Base-by-base conservation (phyloP, 2,797 vertebrate genomes). In the Sebastes diaconus region DNA sequence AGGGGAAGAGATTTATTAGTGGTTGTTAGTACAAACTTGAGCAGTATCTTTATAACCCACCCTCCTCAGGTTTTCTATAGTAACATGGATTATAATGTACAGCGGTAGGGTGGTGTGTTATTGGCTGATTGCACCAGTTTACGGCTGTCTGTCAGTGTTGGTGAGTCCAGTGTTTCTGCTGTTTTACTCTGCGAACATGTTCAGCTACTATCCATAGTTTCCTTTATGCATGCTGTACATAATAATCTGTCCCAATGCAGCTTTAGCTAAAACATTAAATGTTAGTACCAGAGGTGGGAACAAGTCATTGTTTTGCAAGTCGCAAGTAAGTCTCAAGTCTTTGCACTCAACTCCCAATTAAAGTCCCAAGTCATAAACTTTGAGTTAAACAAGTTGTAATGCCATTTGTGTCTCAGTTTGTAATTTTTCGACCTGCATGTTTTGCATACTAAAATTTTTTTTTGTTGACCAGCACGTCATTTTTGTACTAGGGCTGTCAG, bases 351-450 rank as follows among this genome's bases (percentile, higher is more conserved):
- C 0, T 46, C 6, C 39, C 39, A 42, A 42, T 42, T 42, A 3
- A 42, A 42, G 39, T 42, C 13, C 39, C 39, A 16, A 42, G 0
- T 42, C 39, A 42, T 42, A 42, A 42, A 42, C 39, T 46, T 46
- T 46, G 1, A 46, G 42, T 46, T 46, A 46, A 46, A 46, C 42
- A 18, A 46, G 42, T 46, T 16, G 42, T 18, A 46, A 46, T 46
- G 14, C 3, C 0, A 0, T 46, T 46, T 7, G 14, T 46, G 42
- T 46, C 42, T 46, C 1, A 0, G 0, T 46, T 0, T 46, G 42
- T 46, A 18, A 46, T 46, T 46, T 46, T 46, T 0, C 1, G 0
- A 0, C 0, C 3, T 0, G 42, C 42, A 46, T 0, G 16, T 8
- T 46, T 46, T 18, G 42, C 42, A 46, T 18, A 18, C 1, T 18